Evolutionary conservation across 1,140 invertebrate species (phyloP).

Genomic region (Zophobas morio): DNA sequence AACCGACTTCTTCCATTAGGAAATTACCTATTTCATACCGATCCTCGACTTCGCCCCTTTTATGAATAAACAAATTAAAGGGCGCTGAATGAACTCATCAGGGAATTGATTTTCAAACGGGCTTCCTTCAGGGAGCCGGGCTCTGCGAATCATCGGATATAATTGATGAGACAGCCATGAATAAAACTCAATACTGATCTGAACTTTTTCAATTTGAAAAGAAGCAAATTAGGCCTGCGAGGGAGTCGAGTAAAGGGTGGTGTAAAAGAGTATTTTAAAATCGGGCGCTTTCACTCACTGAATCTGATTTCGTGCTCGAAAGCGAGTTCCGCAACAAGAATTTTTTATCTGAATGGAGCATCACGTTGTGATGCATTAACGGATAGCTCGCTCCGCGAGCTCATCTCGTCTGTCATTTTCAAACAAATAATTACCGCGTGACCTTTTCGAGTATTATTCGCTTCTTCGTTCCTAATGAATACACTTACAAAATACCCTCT

Average conservation of each 20-base stretch:
- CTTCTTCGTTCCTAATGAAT: too few relatives aligned
- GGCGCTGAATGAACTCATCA: neutral
- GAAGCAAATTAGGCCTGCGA: slow-evolving; percentile 14
- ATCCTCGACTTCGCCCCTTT: neutral
- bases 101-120: slow-evolving; percentile 9
- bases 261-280: too few relatives aligned
- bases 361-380: too few relatives aligned
- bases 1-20: neutral
- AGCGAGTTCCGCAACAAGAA: too few relatives aligned
- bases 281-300: too few relatives aligned
- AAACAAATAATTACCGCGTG: too few relatives aligned
- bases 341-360: too few relatives aligned
- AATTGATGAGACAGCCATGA: slow-evolving; percentile 34
- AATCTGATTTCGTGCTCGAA: too few relatives aligned
- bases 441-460: too few relatives aligned
- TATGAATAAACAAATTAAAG: neutral
- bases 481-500: neutral
- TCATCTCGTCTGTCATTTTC: too few relatives aligned
- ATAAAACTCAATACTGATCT: slow-evolving; percentile 7
- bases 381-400: too few relatives aligned
- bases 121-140: neutral
- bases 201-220: slow-evolving; percentile 44
- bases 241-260: neutral
- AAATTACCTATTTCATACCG: neutral
- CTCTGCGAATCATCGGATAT: slow-evolving; percentile 6